A percentile compares a stretch with the other conserved stretches of the same genome.
Conservation (phyloP, 2,113 vertebrate species). For the Rana temporaria region DNA sequence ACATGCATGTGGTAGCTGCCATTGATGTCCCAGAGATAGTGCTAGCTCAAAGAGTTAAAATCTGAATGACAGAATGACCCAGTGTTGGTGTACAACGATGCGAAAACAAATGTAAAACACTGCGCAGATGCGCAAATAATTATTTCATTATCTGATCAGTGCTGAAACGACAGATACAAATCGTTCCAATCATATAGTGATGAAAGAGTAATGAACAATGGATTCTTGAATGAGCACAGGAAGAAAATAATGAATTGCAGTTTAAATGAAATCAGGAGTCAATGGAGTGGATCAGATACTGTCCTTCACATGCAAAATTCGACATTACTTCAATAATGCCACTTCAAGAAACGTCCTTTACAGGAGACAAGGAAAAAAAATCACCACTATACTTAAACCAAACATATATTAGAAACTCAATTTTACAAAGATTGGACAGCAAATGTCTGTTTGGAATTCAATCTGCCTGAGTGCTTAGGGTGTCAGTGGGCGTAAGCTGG, state of each 20-base stretch:
- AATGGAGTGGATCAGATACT: conserved; percentile 72
- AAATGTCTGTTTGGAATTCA: neutral
- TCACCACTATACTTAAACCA: neutral
- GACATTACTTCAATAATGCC: conserved; percentile 62
- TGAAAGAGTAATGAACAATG: conserved; percentile 80
- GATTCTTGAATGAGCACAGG: conserved; percentile 73
- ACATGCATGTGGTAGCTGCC: neutral
- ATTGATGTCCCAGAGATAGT: neutral
- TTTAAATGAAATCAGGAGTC: conserved; percentile 76
- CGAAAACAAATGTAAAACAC: conserved; percentile 74
- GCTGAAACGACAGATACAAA: conserved; percentile 79
- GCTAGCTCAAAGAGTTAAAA: conserved; percentile 29
- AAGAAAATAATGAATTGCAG: conserved; percentile 79
- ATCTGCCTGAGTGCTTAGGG: neutral
- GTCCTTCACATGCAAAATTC: conserved; percentile 71
- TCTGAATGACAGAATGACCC: conserved; percentile 71
- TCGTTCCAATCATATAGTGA: conserved; percentile 75
- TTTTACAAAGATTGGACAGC: neutral
- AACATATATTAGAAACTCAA: neutral
- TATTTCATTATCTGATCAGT: conserved; percentile 79
- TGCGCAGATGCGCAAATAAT: conserved; percentile 75
- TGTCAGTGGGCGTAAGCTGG: neutral
- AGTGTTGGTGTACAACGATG: conserved; percentile 67
- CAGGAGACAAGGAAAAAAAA: conserved; percentile 11
- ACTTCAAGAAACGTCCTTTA: conserved; percentile 49